Conservation (phyloP, 2,113 vertebrate species). For the Sphyrna mokarran region DNA sequence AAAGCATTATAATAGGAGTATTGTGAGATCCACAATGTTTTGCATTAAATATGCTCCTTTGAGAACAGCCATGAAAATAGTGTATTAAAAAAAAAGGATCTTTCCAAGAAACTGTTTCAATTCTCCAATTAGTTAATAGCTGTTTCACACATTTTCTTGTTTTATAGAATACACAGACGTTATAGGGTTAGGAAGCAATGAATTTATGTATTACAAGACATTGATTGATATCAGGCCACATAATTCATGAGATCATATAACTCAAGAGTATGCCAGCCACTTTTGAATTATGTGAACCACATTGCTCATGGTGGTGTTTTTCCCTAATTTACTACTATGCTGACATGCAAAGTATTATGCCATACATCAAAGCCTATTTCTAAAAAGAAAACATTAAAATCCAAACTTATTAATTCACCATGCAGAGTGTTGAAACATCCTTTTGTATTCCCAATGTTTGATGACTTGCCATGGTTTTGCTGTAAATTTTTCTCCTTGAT, state of each 20-base stretch:
- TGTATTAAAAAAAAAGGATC: neutral
- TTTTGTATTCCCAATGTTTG: neutral
- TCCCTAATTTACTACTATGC: neutral
- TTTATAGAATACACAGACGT: neutral
- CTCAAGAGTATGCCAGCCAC: neutral
- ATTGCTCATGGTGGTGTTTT: neutral
- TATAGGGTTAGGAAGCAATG: neutral
- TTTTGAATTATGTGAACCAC: neutral
- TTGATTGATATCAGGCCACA: neutral
- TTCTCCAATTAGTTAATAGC: neutral
- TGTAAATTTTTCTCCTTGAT: neutral
- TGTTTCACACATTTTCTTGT: neutral
- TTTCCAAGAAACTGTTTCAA: neutral
- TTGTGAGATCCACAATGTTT: neutral
- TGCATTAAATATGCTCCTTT: neutral
- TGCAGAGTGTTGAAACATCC: neutral
- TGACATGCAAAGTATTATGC: neutral
- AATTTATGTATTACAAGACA: neutral
- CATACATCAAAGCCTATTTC: neutral
- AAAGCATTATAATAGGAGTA: neutral
- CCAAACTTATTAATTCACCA: neutral
- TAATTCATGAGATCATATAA: conserved; percentile 5
- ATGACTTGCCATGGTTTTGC: neutral
- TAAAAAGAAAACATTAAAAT: neutral
- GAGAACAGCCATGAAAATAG: neutral